phyloP scores from a whole-genome alignment of 2,888 invertebrate species.

The Lissonota sp. region DNA sequence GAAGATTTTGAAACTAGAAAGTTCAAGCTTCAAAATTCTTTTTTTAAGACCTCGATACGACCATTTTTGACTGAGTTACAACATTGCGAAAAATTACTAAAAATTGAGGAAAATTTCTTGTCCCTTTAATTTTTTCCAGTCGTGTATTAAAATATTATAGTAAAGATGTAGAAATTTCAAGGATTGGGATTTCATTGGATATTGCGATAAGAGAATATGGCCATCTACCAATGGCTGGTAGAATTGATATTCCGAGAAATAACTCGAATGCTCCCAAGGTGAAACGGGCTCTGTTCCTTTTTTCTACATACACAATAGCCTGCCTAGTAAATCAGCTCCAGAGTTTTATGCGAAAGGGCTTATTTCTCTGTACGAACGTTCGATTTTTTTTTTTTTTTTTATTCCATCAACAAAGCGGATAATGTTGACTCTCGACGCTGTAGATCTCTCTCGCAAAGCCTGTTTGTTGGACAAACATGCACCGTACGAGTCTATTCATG shows the following conservation, averaged over 20 bases:
- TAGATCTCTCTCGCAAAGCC: slow-evolving; percentile 46
- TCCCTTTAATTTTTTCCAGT: too few species aligned
- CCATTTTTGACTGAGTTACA: too few species aligned
- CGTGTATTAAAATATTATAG: too few species aligned
- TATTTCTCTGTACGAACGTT: slow-evolving; percentile 47
- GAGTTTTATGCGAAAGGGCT: slow-evolving; percentile 14
- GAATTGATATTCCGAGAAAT: neutral
- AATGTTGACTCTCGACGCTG: slow-evolving; percentile 21
- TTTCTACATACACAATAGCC: slow-evolving; percentile 32
- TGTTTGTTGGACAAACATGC: slow-evolving; percentile 52
- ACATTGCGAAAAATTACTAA: too few species aligned
- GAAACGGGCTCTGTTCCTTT: slow-evolving; percentile 5
- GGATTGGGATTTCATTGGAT: too few species aligned
- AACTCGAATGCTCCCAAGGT: slow-evolving; percentile 18
- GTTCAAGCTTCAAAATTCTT: too few species aligned
- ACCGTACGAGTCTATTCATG: slow-evolving; percentile 2
- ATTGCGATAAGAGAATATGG: too few species aligned
- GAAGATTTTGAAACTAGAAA: too few species aligned
- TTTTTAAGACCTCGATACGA: too few species aligned
- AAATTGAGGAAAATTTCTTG: too few species aligned
- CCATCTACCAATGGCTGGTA: too few species aligned
- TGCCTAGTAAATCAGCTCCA: slow-evolving; percentile 37
- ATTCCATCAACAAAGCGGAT: slow-evolving; percentile 42
- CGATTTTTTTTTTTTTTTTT: slow-evolving; percentile 51
- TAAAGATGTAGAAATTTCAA: too few species aligned